Conservation (phyloP, 2,113 vertebrate genomes). For the Sapajus apella region DNA sequence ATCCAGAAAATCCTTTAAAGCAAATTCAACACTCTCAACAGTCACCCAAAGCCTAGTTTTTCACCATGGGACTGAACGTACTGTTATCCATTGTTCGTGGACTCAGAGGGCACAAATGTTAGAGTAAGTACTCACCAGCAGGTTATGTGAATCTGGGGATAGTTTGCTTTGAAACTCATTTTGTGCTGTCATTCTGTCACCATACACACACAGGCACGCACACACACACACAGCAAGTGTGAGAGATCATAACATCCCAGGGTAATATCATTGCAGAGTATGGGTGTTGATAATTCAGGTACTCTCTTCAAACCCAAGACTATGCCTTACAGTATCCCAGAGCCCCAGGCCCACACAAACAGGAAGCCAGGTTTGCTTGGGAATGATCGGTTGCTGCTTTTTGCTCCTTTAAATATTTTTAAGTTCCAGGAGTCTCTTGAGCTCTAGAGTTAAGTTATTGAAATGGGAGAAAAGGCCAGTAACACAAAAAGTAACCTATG, state of each 20-base stretch:
- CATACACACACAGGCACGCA: too few species aligned
- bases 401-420: not conserved
- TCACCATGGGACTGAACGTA: not conserved
- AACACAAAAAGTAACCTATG: not conserved
- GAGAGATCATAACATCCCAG: not conserved
- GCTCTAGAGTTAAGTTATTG: not conserved
- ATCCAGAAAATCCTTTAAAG: not conserved
- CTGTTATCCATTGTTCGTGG: not conserved
- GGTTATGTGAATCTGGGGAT: not conserved
- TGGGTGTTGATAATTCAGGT: not conserved
- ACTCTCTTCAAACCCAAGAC: not conserved
- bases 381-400: not conserved
- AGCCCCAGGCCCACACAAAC: not conserved
- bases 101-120: not conserved
- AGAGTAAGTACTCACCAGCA: not conserved
- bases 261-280: not conserved
- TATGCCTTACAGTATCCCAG: not conserved
- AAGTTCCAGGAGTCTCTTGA: not conserved
- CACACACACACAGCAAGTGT: not conserved
- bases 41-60: not conserved
- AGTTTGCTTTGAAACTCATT: slow-evolving; percentile 10
- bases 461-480: not conserved
- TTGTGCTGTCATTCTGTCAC: not conserved
- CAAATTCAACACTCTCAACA: not conserved
- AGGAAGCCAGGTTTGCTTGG: not conserved